phyloP scores from a whole-genome alignment of 2,888 invertebrate genomes.

The Mellilla xanthometata region DNA sequence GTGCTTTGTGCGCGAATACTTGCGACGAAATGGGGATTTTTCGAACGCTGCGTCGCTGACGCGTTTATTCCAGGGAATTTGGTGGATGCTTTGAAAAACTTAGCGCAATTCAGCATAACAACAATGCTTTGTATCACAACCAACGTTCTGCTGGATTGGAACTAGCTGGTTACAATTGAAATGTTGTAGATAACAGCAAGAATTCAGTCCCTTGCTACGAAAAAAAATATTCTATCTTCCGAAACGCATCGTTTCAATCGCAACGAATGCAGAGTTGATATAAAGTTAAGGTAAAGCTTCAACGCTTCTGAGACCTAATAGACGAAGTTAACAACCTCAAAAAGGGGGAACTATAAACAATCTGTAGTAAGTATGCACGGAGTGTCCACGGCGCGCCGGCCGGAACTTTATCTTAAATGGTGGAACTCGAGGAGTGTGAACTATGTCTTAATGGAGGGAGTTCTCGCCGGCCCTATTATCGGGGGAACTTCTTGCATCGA shows the following conservation, averaged over 20 bases:
- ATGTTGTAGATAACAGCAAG: no score
- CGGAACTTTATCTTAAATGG: constrained; percentile 48
- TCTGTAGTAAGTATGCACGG: constrained; percentile 30
- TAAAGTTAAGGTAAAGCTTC: not conserved
- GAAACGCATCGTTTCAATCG: not conserved
- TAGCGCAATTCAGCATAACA: not conserved
- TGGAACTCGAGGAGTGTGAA: constrained; percentile 38
- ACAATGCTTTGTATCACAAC: no score
- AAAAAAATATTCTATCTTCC: no score
- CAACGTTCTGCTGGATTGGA: no score
- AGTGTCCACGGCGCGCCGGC: constrained; percentile 29
- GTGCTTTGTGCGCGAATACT: constrained; percentile 43
- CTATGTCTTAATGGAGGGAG: constrained; percentile 49
- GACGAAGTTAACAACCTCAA: constrained; percentile 17
- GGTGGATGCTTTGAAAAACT: not conserved
- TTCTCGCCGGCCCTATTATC: constrained; percentile 46
- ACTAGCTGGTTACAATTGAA: no score
- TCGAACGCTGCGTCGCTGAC: constrained; percentile 38
- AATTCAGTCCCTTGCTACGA: no score
- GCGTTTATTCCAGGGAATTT: constrained; percentile 3
- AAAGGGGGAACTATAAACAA: constrained; percentile 30
- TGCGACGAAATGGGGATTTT: constrained; percentile 41
- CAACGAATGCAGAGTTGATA: not conserved
- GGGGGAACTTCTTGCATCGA: constrained; percentile 27
- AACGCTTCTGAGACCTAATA: constrained; percentile 4